A percentile compares a stretch with the other conserved stretches of the same genome.
Conservation (phyloP, 2,113 vertebrate species). For the Ceyx margarethae region DNA sequence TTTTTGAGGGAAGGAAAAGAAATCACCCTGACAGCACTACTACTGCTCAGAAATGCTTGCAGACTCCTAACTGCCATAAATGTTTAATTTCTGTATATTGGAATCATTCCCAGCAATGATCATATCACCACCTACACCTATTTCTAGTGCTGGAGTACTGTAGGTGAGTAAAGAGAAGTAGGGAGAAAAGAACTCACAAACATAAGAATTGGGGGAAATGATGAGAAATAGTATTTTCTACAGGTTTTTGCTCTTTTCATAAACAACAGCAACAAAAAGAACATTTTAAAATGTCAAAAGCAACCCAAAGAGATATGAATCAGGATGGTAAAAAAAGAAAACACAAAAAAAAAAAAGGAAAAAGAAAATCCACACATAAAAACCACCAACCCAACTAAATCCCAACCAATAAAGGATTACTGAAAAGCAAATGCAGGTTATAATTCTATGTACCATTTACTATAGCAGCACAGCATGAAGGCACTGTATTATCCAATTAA, state of each 20-base stretch:
- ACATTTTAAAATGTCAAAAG: not conserved
- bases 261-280: not conserved
- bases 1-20: too few relatives aligned
- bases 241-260: not conserved
- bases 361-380: not conserved
- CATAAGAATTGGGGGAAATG: not conserved
- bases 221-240: not conserved
- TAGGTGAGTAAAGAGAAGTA: not conserved
- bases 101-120: not conserved
- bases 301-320: not conserved
- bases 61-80: not conserved
- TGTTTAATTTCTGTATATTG: not conserved
- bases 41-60: not conserved
- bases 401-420: not conserved
- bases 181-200: not conserved
- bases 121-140: not conserved
- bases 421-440: not conserved
- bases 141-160: not conserved
- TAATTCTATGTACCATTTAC: not conserved
- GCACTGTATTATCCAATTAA: not conserved
- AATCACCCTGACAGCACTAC: not conserved
- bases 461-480: not conserved
- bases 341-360: not conserved
- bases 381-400: not conserved
- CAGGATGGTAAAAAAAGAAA: not conserved